Evolutionary conservation across 2,888 invertebrate species (phyloP).

Genomic region (Osedax fenrisi): DNA sequence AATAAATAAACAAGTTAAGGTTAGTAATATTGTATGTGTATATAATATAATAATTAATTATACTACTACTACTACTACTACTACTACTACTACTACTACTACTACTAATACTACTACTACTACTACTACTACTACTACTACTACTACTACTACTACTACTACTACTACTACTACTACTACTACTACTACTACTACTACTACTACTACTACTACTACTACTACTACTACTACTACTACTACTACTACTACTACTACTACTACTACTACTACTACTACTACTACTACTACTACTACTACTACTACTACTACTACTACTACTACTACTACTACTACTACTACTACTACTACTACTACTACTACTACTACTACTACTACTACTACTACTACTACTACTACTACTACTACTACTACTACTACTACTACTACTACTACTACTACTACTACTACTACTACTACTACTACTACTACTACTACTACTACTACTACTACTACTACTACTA

Average conservation of each 20-base stretch:
- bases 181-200: conserved; percentile 17
- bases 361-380: conserved; percentile 19
- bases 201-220: conserved; percentile 17
- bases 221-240: conserved; percentile 19
- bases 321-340: conserved; percentile 16
- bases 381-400: conserved; percentile 17
- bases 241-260: conserved; percentile 18
- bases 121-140: conserved; percentile 15
- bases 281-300: conserved; percentile 17
- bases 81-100: conserved; percentile 12
- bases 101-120: conserved; percentile 15
- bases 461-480: conserved; percentile 15
- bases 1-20: too few species aligned
- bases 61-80: conserved; percentile 11
- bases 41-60: background rate
- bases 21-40: too few species aligned
- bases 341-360: conserved; percentile 19
- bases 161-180: conserved; percentile 19
- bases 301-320: conserved; percentile 17
- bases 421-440: conserved; percentile 15
- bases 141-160: conserved; percentile 17
- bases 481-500: conserved; percentile 19
- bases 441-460: conserved; percentile 15
- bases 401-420: conserved; percentile 15
- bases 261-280: conserved; percentile 17